These are phyloP conservation scores for Tenualosa ilisha DNA, from an alignment of 2,797 vertebrate species.

Conservation along the genomic window DNA sequence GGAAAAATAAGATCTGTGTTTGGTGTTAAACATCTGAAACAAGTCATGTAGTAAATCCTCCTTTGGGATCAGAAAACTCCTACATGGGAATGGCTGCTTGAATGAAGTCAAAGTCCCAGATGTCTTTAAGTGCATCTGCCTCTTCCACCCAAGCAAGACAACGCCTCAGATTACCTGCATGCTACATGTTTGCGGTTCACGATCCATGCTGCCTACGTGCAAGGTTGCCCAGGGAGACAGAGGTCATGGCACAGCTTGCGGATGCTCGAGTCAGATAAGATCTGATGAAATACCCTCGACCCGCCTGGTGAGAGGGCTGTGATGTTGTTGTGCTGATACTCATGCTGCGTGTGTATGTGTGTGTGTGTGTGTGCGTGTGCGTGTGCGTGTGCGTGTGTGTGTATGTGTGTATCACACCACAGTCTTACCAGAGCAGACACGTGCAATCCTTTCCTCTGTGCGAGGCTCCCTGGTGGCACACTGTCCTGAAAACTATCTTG, in stretches of 20 bases:
- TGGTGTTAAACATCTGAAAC: neutral
- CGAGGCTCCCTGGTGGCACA: neutral
- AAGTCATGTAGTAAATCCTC: neutral
- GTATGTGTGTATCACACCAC: slow-evolving; percentile 12
- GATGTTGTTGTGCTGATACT: slow-evolving; percentile 32
- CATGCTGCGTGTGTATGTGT: neutral
- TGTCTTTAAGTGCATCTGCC: slow-evolving; percentile 37
- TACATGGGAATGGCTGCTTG: slow-evolving; percentile 36
- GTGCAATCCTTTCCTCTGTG: neutral
- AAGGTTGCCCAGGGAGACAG: slow-evolving; percentile 45
- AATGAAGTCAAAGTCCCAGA: slow-evolving; percentile 25
- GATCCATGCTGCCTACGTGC: neutral
- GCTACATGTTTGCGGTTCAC: slow-evolving; percentile 9
- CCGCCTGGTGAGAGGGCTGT: slow-evolving; percentile 25
- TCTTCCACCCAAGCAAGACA: slow-evolving; percentile 22
- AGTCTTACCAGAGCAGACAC: neutral
- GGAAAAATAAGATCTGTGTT: neutral
- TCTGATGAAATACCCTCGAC: slow-evolving; percentile 38
- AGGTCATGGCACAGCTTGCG: slow-evolving; percentile 29
- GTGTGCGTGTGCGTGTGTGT: neutral
- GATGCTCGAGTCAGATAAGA: slow-evolving; percentile 29
- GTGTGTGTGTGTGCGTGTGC: neutral
- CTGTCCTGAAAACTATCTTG: slow-evolving; percentile 30
- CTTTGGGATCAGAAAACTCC: slow-evolving; percentile 2
- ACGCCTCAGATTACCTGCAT: slow-evolving; percentile 40